These are phyloP conservation scores for Lophius americanus DNA, from an alignment of 2,797 vertebrate genomes.

Conservation along the genomic window DNA sequence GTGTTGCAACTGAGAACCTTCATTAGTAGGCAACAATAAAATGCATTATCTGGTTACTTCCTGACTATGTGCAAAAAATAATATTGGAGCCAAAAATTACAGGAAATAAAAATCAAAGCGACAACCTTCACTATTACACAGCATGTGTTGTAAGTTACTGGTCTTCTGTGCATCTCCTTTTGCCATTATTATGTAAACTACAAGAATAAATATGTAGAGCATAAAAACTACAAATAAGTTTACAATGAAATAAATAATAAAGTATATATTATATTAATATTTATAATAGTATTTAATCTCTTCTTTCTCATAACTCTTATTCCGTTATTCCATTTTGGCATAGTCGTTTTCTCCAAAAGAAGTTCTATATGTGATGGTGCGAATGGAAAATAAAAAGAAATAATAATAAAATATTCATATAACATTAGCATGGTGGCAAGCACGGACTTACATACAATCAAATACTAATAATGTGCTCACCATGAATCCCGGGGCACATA, in stretches of 20 bases:
- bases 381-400: conserved; percentile 17
- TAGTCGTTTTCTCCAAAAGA: background rate
- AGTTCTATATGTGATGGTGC: conserved; percentile 7
- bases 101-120: conserved; percentile 56
- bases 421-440: conserved; percentile 6
- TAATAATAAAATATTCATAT: conserved; percentile 3
- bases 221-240: conserved; percentile 14
- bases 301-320: background rate
- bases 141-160: conserved; percentile 6
- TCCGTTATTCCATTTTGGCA: background rate
- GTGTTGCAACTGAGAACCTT: conserved; percentile 59
- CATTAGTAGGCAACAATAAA: conserved; percentile 63
- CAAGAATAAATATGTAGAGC: too few relatives aligned
- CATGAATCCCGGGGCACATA: conserved; percentile 93
- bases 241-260: conserved; percentile 20
- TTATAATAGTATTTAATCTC: background rate
- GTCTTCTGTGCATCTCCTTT: background rate
- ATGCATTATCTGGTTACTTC: conserved; percentile 61
- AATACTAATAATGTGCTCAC: conserved; percentile 75
- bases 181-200: conserved; percentile 8
- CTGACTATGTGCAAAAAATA: conserved; percentile 49
- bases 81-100: conserved; percentile 61
- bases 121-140: conserved; percentile 38
- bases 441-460: conserved; percentile 8
- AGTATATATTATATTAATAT: background rate